These are phyloP conservation scores for Sycophila sp. DNA, from an alignment of 1,140 invertebrate species.

Conservation along the genomic window DNA sequence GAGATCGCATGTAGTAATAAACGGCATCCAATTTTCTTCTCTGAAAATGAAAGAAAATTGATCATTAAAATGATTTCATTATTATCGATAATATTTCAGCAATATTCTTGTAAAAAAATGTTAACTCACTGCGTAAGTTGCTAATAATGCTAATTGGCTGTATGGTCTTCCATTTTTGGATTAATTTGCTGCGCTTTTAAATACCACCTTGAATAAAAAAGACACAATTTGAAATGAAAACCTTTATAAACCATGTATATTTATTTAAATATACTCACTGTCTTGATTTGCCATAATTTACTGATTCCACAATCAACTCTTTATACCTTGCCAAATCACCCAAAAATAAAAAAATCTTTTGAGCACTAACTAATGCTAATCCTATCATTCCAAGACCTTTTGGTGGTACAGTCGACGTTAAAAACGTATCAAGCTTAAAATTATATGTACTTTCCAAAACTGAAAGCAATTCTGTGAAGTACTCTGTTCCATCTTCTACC, in stretches of 20 bases:
- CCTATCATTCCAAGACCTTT: conserved; percentile 76
- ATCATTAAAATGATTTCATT: not conserved
- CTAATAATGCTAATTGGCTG: conserved; percentile 93
- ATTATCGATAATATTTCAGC: not conserved
- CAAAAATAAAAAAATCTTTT: conserved; percentile 88
- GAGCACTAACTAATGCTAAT: conserved; percentile 82
- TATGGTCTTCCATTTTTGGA: conserved; percentile 95
- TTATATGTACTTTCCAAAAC: conserved; percentile 79
- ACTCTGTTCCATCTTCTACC: conserved; percentile 83
- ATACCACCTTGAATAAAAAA: conserved; percentile 76
- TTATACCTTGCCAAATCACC: conserved; percentile 92
- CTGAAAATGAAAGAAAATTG: conserved; percentile 66
- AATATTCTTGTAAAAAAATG: not conserved
- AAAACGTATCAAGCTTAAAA: conserved; percentile 74
- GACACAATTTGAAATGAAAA: not conserved
- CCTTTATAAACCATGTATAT: conserved; percentile 9
- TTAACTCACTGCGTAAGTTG: conserved; percentile 84
- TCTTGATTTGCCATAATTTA: conserved; percentile 87
- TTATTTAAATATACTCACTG: conserved; percentile 70
- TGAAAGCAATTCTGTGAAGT: conserved; percentile 81
- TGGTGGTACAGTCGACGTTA: conserved; percentile 65
- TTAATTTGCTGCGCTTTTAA: conserved; percentile 92
- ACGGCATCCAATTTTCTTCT: conserved; percentile 95
- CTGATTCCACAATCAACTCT: conserved; percentile 83
- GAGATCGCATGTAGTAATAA: conserved; percentile 95